Conservation (phyloP, 2,888 invertebrate species). For the Itoplectis maculator region DNA sequence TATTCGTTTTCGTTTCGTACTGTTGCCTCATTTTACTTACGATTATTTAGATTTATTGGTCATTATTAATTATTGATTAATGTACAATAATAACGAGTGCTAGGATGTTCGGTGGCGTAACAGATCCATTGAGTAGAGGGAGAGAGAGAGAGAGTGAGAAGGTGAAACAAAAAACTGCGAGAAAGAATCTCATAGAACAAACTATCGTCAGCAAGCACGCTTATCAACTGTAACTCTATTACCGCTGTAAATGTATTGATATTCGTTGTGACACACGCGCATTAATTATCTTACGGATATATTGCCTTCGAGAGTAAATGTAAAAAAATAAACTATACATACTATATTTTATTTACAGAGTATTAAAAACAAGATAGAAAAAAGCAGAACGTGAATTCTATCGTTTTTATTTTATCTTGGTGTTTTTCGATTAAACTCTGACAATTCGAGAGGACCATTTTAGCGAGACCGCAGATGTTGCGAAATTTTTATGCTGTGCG, state of each 20-base stretch:
- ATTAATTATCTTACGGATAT: slow-evolving; percentile 60
- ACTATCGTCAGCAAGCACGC: slow-evolving; percentile 62
- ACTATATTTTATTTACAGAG: slow-evolving; percentile 69
- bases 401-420: slow-evolving; percentile 49
- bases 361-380: slow-evolving; percentile 51
- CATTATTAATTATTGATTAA: slow-evolving; percentile 34
- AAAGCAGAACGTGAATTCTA: slow-evolving; percentile 12
- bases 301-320: slow-evolving; percentile 66
- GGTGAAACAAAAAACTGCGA: slow-evolving; percentile 24
- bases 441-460: slow-evolving; percentile 66
- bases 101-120: slow-evolving; percentile 49
- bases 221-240: slow-evolving; percentile 63
- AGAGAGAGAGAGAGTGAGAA: background rate
- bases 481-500: slow-evolving; percentile 31
- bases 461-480: slow-evolving; percentile 57
- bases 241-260: slow-evolving; percentile 61
- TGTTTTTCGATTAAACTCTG: slow-evolving; percentile 59
- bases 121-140: slow-evolving; percentile 47
- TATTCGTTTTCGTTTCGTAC: slow-evolving; percentile 31
- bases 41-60: slow-evolving; percentile 37
- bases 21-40: slow-evolving; percentile 62
- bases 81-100: slow-evolving; percentile 18
- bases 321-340: slow-evolving; percentile 59
- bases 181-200: slow-evolving; percentile 65
- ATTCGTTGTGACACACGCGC: slow-evolving; percentile 53